These are phyloP conservation scores for Crotalus viridis DNA, from an alignment of 2,113 vertebrate species.

Conservation along the genomic window DNA sequence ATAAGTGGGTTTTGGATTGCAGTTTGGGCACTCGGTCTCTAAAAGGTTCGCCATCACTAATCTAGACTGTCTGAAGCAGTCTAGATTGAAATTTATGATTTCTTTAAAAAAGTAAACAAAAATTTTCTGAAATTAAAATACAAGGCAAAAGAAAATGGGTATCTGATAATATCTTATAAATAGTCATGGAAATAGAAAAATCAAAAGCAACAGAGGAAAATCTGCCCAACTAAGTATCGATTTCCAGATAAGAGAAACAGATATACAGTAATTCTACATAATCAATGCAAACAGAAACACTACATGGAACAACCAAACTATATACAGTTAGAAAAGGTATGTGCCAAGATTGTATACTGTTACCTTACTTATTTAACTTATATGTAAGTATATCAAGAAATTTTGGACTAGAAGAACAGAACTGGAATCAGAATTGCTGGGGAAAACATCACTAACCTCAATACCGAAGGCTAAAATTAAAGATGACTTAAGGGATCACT, in stretches of 20 bases:
- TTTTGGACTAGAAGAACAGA: background rate
- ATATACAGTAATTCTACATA: background rate
- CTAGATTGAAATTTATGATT: background rate
- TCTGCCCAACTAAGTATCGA: background rate
- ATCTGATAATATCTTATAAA: background rate
- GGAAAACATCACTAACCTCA: background rate
- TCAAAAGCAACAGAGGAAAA: background rate
- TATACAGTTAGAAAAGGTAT: background rate
- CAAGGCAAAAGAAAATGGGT: background rate
- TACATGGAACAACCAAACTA: background rate
- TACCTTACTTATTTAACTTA: background rate
- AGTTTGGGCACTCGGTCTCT: too few relatives aligned
- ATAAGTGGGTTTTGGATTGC: too few relatives aligned
- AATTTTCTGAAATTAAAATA: background rate
- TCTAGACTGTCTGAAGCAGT: background rate
- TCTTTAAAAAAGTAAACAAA: background rate
- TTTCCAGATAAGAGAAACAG: background rate
- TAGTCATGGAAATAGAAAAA: background rate
- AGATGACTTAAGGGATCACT: background rate
- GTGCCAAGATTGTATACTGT: background rate
- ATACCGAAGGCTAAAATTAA: background rate
- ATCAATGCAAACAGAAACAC: background rate
- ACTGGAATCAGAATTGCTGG: background rate
- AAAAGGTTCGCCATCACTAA: too few relatives aligned
- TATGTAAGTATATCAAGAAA: background rate